Evolutionary conservation across 2,113 vertebrate species (phyloP), one percentile per base, ranked within the genome.

Genomic region (Hystrix cristata): DNA sequence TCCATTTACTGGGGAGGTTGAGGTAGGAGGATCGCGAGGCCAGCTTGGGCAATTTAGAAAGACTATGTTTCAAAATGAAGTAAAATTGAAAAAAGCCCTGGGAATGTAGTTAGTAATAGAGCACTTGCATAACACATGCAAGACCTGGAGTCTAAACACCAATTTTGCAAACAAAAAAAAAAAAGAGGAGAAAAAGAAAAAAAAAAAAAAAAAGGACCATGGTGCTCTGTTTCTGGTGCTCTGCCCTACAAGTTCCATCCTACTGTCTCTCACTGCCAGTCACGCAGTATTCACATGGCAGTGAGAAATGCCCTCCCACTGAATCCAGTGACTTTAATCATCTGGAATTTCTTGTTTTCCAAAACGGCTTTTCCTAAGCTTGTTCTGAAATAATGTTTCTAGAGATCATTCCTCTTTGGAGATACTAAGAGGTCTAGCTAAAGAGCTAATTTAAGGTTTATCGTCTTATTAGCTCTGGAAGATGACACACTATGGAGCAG

Each of bases 391-490:
- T 87, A 71, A 27, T 53, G 9, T 55, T 83, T 48, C 18, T 84
- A 11, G 9, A 95, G 65, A 21, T 2, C 4, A 27, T n/a, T 81
- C 19, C 53, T 71, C 3, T 72, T 94, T 48, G 46, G 87, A 90
- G 43, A 82, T 67, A 51, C 80, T 46, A 71, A 72, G 85, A 38
- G 48, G 1, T 74, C 51, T 79, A 64, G 29, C 2, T 34, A 69
- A 96, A 87, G 29, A 71, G 57, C 83, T 18, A 74, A 31, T 57
- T 93, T 4, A 94, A 95, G 46, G 57, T 51, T 87, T 19, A 25
- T 87, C 80, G 48, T 46, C 8, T 9, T 51, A n/a, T 86, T 88
- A 62, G 2, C 16, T 84, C 57, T 60, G 62, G 27, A 72, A 34
- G 16, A 7, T 57, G 18, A 43, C 38, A 15, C 4, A 55, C 31